Percentiles rank a stretch among this genome's conserved stretches.
These are phyloP conservation scores for Clarias platycephalus DNA, from an alignment of 2,797 vertebrate species.

Conservation along the genomic window DNA sequence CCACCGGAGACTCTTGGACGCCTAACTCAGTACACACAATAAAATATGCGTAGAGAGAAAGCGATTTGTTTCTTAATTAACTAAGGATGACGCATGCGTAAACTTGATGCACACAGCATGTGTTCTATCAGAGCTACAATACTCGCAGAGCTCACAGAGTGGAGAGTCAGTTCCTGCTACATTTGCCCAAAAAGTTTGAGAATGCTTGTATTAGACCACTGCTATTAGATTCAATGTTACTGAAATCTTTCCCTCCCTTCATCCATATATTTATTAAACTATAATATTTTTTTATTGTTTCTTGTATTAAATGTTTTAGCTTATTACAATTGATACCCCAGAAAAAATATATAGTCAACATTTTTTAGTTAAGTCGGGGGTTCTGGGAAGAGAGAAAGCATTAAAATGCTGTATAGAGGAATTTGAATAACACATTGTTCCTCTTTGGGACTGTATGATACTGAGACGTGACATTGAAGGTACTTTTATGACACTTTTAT, in stretches of 20 bases:
- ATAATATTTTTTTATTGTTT: too few relatives aligned
- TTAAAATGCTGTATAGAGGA: too few relatives aligned
- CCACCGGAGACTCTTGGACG: conserved; percentile 23
- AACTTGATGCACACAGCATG: background rate
- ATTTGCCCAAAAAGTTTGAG: background rate
- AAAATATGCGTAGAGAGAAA: conserved; percentile 11
- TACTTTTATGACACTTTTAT: background rate
- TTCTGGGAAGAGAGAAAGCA: too few relatives aligned
- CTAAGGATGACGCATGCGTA: background rate
- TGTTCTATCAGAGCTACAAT: background rate
- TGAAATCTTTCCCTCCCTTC: background rate
- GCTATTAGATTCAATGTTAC: background rate
- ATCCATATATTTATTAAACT: too few relatives aligned
- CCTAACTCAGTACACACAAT: conserved; percentile 13
- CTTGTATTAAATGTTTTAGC: background rate
- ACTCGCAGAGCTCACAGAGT: background rate
- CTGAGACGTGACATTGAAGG: background rate
- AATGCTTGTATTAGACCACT: background rate
- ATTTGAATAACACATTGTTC: too few relatives aligned
- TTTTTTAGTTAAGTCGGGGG: background rate
- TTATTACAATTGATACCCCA: background rate
- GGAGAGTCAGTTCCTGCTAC: background rate
- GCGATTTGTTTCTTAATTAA: conserved; percentile 18
- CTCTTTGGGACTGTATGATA: background rate
- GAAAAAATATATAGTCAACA: too few relatives aligned